Percentiles rank a stretch among this genome's conserved stretches.
These are phyloP conservation scores for Baryphthengus martii DNA, from an alignment of 2,113 vertebrate genomes.

Conservation along the genomic window DNA sequence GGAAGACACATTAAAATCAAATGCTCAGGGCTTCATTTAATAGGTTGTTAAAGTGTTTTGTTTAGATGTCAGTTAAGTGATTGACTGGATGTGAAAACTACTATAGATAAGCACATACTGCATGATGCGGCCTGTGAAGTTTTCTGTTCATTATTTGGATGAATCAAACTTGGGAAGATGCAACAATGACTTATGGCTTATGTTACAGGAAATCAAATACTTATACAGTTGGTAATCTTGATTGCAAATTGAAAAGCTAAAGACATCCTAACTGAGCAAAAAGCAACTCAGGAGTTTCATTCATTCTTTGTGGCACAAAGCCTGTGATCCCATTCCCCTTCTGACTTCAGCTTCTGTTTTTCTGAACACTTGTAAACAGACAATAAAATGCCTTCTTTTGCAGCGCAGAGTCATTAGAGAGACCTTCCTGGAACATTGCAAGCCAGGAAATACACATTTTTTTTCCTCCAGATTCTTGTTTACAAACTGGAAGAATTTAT, in stretches of 20 bases:
- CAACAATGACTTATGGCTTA: not conserved
- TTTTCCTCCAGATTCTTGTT: not conserved
- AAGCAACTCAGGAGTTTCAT: not conserved
- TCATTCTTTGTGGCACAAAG: not conserved
- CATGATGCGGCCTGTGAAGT: not conserved
- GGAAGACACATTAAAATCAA: not conserved
- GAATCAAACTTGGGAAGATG: not conserved
- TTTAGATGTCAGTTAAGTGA: not conserved
- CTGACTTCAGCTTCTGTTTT: not conserved
- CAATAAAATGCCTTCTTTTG: not conserved
- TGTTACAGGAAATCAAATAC: not conserved
- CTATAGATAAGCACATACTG: not conserved
- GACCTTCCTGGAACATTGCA: not conserved
- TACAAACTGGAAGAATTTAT: not conserved
- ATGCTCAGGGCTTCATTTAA: not conserved
- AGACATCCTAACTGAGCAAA: not conserved
- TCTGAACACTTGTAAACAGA: not conserved
- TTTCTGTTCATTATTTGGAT: not conserved
- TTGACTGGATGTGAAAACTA: not conserved
- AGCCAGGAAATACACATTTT: not conserved
- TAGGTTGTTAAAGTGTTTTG: not conserved
- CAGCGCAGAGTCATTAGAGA: not conserved
- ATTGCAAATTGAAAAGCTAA: not conserved
- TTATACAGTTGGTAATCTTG: not conserved
- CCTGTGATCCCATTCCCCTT: not conserved